phyloP scores from a whole-genome alignment of 2,888 invertebrate species.

The Onthophagus sagittarius region DNA sequence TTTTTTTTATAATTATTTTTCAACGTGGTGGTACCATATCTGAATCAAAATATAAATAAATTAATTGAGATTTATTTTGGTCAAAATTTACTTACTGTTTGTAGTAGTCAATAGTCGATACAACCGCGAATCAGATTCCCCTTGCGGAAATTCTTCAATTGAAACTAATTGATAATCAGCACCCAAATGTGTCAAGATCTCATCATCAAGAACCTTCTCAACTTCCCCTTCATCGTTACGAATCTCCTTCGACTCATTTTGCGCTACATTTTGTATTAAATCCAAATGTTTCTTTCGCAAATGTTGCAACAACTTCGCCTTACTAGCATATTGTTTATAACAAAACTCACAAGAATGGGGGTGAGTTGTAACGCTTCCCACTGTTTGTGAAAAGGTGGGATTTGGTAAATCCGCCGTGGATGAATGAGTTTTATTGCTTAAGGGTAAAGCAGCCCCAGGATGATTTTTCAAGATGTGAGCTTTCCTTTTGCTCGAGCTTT shows the following conservation, averaged over 20 bases:
- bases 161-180: conserved; percentile 34
- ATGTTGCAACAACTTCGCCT: conserved; percentile 68
- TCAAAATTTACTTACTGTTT: conserved; percentile 37
- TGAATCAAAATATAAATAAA: conserved; percentile 24
- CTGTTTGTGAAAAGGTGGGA: conserved; percentile 64
- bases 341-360: conserved; percentile 76
- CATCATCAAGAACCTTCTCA: conserved; percentile 26
- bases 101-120: conserved; percentile 43
- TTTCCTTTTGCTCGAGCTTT: conserved; percentile 80
- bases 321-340: conserved; percentile 83
- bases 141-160: conserved; percentile 23
- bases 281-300: conserved; percentile 61
- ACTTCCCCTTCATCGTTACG: conserved; percentile 10
- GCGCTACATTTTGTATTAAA: conserved; percentile 36
- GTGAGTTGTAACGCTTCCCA: conserved; percentile 67
- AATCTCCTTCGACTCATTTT: neutral
- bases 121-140: conserved; percentile 38
- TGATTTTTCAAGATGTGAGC: conserved; percentile 78
- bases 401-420: conserved; percentile 52
- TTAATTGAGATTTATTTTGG: neutral
- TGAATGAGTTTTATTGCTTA: conserved; percentile 47
- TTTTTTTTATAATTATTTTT: conserved; percentile 5
- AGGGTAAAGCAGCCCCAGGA: conserved; percentile 69
- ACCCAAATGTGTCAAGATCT: conserved; percentile 25
- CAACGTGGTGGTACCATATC: conserved; percentile 44